A percentile compares a stretch with the other conserved stretches of the same genome.
phyloP scores from a whole-genome alignment of 2,888 invertebrate species.

The Ophraella communa region DNA sequence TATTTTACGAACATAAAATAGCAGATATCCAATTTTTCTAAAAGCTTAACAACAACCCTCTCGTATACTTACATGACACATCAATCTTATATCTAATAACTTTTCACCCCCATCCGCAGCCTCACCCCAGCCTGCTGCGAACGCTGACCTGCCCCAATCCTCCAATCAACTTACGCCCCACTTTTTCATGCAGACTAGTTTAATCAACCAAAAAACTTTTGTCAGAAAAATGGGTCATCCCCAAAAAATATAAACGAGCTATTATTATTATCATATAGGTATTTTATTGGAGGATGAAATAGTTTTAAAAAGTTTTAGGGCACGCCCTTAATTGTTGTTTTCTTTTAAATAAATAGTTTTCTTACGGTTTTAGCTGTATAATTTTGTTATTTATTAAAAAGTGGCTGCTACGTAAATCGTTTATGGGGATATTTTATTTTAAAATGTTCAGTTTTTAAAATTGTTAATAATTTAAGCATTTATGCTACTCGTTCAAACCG shows the following conservation, averaged over 20 bases:
- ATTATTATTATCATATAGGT: neutral
- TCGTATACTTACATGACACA: neutral
- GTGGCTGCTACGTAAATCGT: no score
- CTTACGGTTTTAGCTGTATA: no score
- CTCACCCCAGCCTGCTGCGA: slow-evolving; percentile 20
- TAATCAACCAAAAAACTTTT: slow-evolving; percentile 10
- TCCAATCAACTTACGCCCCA: slow-evolving; percentile 9
- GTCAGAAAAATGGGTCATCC: slow-evolving; percentile 8
- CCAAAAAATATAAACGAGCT: neutral
- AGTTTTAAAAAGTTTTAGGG: neutral
- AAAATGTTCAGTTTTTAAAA: neutral
- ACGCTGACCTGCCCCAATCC: slow-evolving; percentile 21
- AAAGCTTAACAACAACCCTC: neutral
- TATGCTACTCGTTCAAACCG: slow-evolving; percentile 18
- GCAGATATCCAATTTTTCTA: neutral
- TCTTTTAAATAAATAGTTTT: no score
- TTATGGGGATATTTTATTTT: no score
- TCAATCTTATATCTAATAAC: slow-evolving; percentile 3
- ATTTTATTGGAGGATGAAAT: neutral
- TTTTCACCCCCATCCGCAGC: slow-evolving; percentile 1
- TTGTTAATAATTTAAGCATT: neutral
- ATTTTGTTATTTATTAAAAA: no score
- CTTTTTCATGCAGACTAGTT: slow-evolving; percentile 12
- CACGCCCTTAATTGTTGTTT: neutral
- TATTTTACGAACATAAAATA: neutral